Evolutionary conservation across 2,888 invertebrate species (phyloP).

Genomic region (Suillia variegata): DNA sequence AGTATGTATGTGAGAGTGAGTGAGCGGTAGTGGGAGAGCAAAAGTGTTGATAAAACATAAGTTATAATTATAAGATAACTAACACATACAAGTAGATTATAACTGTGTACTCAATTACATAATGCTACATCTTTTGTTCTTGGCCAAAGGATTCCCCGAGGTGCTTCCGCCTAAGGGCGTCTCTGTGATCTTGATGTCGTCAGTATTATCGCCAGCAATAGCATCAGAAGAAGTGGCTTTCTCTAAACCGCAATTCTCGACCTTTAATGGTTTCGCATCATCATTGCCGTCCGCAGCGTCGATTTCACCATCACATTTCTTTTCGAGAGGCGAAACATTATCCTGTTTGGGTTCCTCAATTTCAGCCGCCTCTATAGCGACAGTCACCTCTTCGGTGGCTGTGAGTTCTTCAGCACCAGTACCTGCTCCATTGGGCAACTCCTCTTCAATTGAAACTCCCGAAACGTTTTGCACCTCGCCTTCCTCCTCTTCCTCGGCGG

Average conservation of each 20-base stretch:
- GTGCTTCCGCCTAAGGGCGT: constrained; percentile 35
- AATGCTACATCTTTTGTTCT: constrained; percentile 37
- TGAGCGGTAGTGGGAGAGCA: not conserved
- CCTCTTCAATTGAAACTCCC: constrained; percentile 47
- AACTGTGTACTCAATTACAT: constrained; percentile 31
- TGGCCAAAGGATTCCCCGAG: constrained; percentile 27
- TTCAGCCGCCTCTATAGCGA: constrained; percentile 37
- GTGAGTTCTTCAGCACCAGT: constrained; percentile 20
- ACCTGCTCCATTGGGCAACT: constrained; percentile 30
- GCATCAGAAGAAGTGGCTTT: constrained; percentile 1
- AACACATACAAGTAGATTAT: constrained; percentile 6
- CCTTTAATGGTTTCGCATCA: constrained; percentile 24
- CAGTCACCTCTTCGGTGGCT: constrained; percentile 36
- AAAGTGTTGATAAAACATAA: not conserved
- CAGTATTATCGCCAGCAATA: constrained; percentile 22
- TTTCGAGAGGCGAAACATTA: constrained; percentile 15
- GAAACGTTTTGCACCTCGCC: constrained; percentile 53
- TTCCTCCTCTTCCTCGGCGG: constrained; percentile 41
- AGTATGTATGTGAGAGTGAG: not conserved
- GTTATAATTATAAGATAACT: constrained; percentile 8
- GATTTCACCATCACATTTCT: constrained; percentile 12
- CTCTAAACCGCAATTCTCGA: constrained; percentile 15
- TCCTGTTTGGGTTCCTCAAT: constrained; percentile 37
- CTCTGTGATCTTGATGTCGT: constrained; percentile 30
- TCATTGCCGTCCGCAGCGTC: constrained; percentile 14